These are phyloP conservation scores for Melanotaenia nigrans DNA, from an alignment of 2,797 vertebrate species.

Conservation along the genomic window DNA sequence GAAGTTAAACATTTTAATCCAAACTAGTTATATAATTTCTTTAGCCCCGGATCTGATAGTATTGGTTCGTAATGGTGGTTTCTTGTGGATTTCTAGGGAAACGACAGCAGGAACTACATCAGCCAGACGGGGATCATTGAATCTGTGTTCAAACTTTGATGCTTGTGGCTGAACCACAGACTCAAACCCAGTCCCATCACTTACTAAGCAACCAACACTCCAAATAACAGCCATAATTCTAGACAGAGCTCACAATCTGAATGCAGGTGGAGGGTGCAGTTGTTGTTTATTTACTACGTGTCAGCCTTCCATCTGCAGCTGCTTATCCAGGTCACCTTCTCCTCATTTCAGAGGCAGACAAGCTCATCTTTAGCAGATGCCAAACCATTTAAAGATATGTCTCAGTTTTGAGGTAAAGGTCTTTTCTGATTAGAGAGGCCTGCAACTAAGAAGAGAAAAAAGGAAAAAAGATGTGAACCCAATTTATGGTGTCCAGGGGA, in stretches of 20 bases:
- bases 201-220: not conserved
- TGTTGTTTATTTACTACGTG: conserved; percentile 10
- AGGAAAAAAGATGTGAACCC: conserved; percentile 15
- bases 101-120: not conserved
- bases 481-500: conserved; percentile 18
- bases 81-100: too few relatives aligned
- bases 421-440: not conserved
- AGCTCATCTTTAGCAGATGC: conserved; percentile 16
- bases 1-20: not conserved
- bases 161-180: conserved; percentile 9
- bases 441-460: conserved; percentile 8
- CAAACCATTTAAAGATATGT: conserved; percentile 7
- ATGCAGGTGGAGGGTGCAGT: not conserved
- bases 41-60: not conserved
- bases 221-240: not conserved
- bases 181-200: not conserved
- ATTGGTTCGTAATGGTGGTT: not conserved
- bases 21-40: not conserved
- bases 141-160: not conserved
- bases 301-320: not conserved
- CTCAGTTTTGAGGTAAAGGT: conserved; percentile 17
- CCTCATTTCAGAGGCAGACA: conserved; percentile 2
- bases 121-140: not conserved
- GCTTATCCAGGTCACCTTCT: conserved; percentile 25
- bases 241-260: not conserved